Evolutionary conservation across 2,888 invertebrate species (phyloP).

Genomic region (Eucriotettix oculatus): DNA sequence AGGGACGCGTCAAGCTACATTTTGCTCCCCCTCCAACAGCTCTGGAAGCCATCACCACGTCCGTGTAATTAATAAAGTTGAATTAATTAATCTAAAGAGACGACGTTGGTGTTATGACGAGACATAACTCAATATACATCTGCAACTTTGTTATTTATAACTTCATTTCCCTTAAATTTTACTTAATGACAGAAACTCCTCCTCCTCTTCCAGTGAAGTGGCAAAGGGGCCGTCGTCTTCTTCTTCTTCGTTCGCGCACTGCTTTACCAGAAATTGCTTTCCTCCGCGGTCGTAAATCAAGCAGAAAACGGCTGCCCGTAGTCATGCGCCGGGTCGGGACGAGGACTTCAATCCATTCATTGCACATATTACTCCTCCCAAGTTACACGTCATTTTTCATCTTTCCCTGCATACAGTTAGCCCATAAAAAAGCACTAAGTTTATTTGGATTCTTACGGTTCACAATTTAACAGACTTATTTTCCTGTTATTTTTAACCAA

Average conservation of each 20-base stretch:
- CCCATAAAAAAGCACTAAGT: too few relatives aligned
- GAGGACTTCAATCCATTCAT: too few relatives aligned
- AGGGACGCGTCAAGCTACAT: too few relatives aligned
- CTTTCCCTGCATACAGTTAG: too few relatives aligned
- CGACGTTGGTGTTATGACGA: background rate
- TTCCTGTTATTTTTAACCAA: too few relatives aligned
- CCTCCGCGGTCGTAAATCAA: background rate
- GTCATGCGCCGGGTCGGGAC: background rate
- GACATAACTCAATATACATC: background rate
- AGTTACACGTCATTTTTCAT: too few relatives aligned
- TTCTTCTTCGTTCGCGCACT: background rate
- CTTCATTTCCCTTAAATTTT: background rate
- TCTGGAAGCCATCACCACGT: background rate
- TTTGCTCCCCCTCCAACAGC: background rate
- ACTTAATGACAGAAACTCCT: background rate
- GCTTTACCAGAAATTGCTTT: background rate
- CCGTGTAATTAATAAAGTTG: background rate
- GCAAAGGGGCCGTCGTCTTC: background rate
- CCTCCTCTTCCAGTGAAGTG: background rate
- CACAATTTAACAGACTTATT: too few relatives aligned
- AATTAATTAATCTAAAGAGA: background rate
- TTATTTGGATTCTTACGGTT: too few relatives aligned
- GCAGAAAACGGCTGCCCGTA: background rate
- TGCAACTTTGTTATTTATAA: background rate
- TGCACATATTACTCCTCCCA: too few relatives aligned